These are phyloP conservation scores for Hypotaenidia philippensis DNA, from an alignment of 2,797 vertebrate genomes.

Conservation along the genomic window DNA sequence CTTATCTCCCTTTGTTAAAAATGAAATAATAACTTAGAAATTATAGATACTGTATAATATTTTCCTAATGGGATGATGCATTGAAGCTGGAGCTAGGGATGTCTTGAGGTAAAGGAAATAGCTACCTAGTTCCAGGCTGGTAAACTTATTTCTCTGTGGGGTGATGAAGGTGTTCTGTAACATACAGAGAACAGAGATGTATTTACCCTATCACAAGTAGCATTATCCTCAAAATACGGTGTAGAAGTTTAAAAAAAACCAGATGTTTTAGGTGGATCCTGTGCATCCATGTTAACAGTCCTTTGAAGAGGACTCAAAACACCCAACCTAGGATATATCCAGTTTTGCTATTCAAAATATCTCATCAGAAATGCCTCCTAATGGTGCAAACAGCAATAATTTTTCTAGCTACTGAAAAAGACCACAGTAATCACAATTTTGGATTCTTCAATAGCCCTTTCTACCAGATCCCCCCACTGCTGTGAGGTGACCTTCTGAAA, in stretches of 20 bases:
- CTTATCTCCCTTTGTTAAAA: background rate
- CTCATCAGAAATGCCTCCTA: background rate
- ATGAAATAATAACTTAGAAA: background rate
- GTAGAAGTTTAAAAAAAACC: background rate
- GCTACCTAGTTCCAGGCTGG: background rate
- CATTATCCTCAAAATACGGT: background rate
- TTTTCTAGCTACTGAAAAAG: background rate
- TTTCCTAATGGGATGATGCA: background rate
- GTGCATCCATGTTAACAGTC: background rate
- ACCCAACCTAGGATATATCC: background rate
- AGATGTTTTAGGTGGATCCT: background rate
- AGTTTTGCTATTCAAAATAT: background rate
- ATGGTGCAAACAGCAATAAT: background rate
- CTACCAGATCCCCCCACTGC: background rate
- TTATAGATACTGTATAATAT: background rate
- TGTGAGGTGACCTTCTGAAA: slow-evolving; percentile 7
- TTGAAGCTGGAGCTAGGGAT: background rate
- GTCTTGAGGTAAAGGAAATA: background rate
- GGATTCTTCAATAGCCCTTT: background rate
- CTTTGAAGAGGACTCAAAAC: background rate
- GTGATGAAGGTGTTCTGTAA: background rate
- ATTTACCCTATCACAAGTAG: background rate
- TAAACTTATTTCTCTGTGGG: background rate
- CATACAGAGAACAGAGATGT: background rate
- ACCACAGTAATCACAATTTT: background rate